phyloP scores from a whole-genome alignment of 2,113 vertebrate genomes.

The Hemibagrus wyckioides region DNA sequence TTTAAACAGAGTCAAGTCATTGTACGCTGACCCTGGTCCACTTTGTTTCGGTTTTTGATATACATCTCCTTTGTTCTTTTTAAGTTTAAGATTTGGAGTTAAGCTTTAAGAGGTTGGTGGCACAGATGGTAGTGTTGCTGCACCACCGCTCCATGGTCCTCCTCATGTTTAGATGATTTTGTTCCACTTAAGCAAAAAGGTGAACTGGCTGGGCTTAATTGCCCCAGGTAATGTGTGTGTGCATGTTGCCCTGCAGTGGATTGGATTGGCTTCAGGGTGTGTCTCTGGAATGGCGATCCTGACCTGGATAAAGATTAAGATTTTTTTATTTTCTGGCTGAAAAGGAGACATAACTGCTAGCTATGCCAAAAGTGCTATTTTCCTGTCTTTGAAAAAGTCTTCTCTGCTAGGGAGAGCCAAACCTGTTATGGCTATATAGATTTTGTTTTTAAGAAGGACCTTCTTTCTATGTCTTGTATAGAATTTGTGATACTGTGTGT shows the following conservation, averaged over 20 bases:
- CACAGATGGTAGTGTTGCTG: neutral
- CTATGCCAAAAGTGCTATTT: neutral
- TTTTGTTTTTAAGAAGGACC: neutral
- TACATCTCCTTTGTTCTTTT: neutral
- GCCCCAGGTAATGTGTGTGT: too few relatives aligned
- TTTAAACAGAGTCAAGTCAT: neutral
- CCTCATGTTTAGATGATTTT: neutral
- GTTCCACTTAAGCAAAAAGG: neutral
- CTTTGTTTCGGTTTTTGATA: too few relatives aligned
- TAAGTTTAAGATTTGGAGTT: neutral
- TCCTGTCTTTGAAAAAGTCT: neutral
- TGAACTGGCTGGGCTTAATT: neutral
- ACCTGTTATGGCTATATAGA: neutral
- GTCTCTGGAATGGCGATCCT: neutral
- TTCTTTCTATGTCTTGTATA: neutral
- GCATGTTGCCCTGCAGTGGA: neutral
- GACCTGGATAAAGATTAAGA: neutral
- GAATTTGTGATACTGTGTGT: neutral
- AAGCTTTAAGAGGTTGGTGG: neutral
- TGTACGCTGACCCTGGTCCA: neutral
- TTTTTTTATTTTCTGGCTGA: neutral
- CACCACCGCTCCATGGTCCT: neutral
- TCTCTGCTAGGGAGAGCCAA: neutral
- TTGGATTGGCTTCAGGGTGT: neutral
- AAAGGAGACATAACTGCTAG: neutral